Evolutionary conservation across 2,888 invertebrate species (phyloP).

Genomic region (Apamea epomidion): DNA sequence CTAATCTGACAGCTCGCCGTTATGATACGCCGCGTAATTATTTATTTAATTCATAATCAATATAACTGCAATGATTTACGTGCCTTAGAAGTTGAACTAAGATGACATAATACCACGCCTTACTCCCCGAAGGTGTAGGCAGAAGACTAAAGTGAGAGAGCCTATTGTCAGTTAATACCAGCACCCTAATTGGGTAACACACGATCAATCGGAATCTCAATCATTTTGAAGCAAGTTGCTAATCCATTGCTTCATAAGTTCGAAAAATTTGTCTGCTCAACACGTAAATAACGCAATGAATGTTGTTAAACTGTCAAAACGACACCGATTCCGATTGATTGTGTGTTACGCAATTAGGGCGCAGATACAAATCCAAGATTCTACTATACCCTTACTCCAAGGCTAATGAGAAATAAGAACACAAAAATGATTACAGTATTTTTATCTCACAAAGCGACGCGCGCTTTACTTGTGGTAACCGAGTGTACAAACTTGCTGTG

Average conservation of each 20-base stretch:
- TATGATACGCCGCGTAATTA: slow-evolving; percentile 53
- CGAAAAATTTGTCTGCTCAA: no score
- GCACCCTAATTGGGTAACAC: no score
- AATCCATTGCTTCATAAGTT: no score
- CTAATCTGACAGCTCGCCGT: slow-evolving; percentile 60
- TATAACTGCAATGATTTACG: slow-evolving; percentile 32
- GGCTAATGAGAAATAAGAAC: not conserved
- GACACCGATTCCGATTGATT: no score
- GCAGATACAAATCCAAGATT: not conserved
- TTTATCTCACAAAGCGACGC: not conserved
- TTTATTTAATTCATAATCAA: slow-evolving; percentile 55
- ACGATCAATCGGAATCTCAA: no score
- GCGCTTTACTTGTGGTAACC: not conserved
- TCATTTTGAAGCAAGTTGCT: no score
- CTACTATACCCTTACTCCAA: not conserved
- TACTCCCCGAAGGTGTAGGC: rapidly evolving
- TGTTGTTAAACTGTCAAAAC: no score
- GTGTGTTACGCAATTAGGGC: no score
- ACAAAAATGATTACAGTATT: not conserved
- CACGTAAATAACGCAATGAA: no score
- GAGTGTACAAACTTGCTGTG: not conserved
- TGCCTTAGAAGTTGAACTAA: not conserved
- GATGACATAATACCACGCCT: not conserved
- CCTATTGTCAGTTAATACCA: no score
- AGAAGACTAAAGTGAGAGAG: not conserved